Evolutionary conservation across 2,888 invertebrate species (phyloP).

Genomic region (Drosophila picticornis): DNA sequence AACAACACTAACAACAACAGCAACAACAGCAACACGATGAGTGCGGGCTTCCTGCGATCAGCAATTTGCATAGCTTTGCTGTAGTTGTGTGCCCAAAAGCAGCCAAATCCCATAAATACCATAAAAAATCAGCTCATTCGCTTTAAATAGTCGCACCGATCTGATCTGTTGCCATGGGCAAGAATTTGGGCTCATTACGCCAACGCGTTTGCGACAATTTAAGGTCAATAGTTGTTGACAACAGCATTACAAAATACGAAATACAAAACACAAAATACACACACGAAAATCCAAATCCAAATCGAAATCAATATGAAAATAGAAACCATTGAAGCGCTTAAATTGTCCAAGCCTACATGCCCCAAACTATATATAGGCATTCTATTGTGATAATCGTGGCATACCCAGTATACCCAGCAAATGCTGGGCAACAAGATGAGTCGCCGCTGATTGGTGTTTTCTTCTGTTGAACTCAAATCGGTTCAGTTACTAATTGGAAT

Average conservation of each 20-base stretch:
- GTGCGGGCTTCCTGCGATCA: constrained; percentile 44
- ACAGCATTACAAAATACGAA: constrained; percentile 13
- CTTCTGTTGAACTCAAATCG: background rate
- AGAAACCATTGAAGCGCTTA: constrained; percentile 49
- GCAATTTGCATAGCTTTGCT: constrained; percentile 18
- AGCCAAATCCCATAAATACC: constrained; percentile 48
- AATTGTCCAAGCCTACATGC: constrained; percentile 43
- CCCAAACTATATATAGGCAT: constrained; percentile 40
- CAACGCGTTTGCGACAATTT: constrained; percentile 69
- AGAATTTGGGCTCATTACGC: constrained; percentile 56
- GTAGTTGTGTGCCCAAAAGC: constrained; percentile 27
- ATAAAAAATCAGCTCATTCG: constrained; percentile 40
- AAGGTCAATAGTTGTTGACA: constrained; percentile 69
- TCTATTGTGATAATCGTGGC: constrained; percentile 24
- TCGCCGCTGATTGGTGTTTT: background rate
- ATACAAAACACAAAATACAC: background rate
- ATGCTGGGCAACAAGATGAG: background rate
- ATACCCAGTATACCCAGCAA: background rate
- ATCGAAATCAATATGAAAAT: background rate
- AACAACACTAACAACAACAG: background rate
- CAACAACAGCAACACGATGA: constrained; percentile 7
- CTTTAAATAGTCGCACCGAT: constrained; percentile 28
- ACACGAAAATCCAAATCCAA: background rate
- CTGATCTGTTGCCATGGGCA: constrained; percentile 36
- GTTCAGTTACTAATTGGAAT: background rate